Base-by-base conservation (phyloP, 2,888 invertebrate species). In the Stenolophus ochropezus region DNA sequence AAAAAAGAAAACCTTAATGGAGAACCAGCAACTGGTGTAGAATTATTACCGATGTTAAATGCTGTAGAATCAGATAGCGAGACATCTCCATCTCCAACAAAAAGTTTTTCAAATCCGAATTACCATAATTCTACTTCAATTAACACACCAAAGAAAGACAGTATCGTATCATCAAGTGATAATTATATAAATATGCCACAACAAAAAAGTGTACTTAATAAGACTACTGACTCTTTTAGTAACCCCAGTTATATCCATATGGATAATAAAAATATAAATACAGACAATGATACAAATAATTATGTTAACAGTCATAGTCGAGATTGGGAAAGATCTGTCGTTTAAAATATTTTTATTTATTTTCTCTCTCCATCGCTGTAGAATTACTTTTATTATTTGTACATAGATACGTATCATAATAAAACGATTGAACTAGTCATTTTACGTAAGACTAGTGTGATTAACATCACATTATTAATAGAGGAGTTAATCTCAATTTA, bases 151-250 rank as follows among this genome's bases (percentile, higher is more conserved):
- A 84, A 49, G 76, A 84, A 65, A 85, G 84, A 83, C 82, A 42
- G 8, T 69, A 88, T 87, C 33, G 84, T 86, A 3, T 87, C 89
- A 23, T 87, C 88, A 0, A 85, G 87, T 21, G 91, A 91, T 83
- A 91, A 91, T 88, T 91, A 91, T 84, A 89, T 91, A 0, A 91
- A 91, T 84, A 90, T 91, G 90, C 91, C 91, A 0, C 89, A 90
- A 83, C 90, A 91, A 83, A 91, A 91, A 84, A 89, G 85, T 83
- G 87, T 89, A 82, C 84, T 89, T 20, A 87, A 51, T 51, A 73
- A 21, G 21, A 76, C 33, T 47, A 8, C 23, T 18, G 82, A 79
- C 33, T 49, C 21, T 80, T 71, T 82, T 47, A 16, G 33, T 14
- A 80, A 80, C 16, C 73, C 80, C 21, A 71, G 80, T 80, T 80